phyloP scores from a whole-genome alignment of 2,888 invertebrate genomes.

The Patella ulyssiponensis region DNA sequence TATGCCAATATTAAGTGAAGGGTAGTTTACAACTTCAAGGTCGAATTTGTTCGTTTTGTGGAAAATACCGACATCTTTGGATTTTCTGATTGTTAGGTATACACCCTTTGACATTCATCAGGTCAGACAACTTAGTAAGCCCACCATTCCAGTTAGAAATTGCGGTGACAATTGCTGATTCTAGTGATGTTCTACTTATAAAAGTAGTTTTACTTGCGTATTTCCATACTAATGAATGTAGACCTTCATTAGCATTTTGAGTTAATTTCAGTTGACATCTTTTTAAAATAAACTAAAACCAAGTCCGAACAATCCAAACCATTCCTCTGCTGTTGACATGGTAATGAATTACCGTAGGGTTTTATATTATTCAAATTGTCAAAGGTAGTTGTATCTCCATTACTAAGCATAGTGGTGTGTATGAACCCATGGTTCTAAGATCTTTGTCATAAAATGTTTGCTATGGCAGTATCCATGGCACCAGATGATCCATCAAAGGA shows the following conservation, averaged over 20 bases:
- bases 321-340: slow-evolving; percentile 16
- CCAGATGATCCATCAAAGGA: slow-evolving; percentile 12
- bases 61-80: no score
- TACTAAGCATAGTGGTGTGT: slow-evolving; percentile 6
- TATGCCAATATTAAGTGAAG: no score
- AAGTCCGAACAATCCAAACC: no score
- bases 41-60: no score
- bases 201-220: neutral
- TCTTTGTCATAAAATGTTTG: neutral
- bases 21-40: no score
- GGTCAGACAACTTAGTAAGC: neutral
- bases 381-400: slow-evolving; percentile 20
- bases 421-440: neutral
- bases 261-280: neutral
- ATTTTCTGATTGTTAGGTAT: no score
- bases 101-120: no score
- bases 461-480: slow-evolving; percentile 14
- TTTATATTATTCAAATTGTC: neutral
- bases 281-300: neutral
- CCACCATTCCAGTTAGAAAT: neutral
- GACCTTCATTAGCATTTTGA: neutral
- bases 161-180: neutral
- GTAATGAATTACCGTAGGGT: neutral
- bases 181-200: neutral
- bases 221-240: neutral